These are phyloP conservation scores for Drosophila borborema DNA, from an alignment of 2,888 invertebrate genomes.

Conservation along the genomic window DNA sequence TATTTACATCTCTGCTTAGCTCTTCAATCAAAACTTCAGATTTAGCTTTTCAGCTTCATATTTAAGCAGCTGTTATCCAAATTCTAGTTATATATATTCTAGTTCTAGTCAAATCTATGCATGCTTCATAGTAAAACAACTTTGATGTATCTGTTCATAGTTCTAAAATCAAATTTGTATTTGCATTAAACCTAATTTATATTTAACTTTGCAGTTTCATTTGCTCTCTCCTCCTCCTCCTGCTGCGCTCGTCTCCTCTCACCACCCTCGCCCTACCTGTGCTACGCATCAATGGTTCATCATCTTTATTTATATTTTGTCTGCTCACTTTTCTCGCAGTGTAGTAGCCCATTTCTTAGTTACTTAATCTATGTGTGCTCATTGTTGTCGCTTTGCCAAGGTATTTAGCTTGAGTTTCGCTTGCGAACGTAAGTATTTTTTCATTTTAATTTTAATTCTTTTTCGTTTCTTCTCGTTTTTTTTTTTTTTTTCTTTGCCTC, in stretches of 20 bases:
- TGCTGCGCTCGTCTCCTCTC: not conserved
- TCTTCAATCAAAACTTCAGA: not conserved
- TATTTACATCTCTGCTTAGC: not conserved
- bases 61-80: not conserved
- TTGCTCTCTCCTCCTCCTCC: not conserved
- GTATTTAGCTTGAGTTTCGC: conserved; percentile 66
- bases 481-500: conserved; percentile 43
- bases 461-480: conserved; percentile 19
- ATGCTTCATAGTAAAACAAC: not conserved
- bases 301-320: conserved; percentile 8
- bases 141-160: not conserved
- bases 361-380: conserved; percentile 74
- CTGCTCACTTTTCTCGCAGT: conserved; percentile 32
- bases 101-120: not conserved
- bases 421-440: conserved; percentile 68
- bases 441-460: conserved; percentile 64
- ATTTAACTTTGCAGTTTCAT: not conserved
- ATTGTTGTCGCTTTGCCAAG: conserved; percentile 79
- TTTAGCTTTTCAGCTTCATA: not conserved
- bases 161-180: not conserved
- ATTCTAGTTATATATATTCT: not conserved
- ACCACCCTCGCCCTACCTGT: not conserved
- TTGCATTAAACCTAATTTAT: not conserved
- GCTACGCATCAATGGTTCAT: conserved; percentile 25
- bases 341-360: conserved; percentile 59